These are phyloP conservation scores for Oncorhynchus nerka DNA, from an alignment of 2,113 vertebrate genomes.

Conservation along the genomic window DNA sequence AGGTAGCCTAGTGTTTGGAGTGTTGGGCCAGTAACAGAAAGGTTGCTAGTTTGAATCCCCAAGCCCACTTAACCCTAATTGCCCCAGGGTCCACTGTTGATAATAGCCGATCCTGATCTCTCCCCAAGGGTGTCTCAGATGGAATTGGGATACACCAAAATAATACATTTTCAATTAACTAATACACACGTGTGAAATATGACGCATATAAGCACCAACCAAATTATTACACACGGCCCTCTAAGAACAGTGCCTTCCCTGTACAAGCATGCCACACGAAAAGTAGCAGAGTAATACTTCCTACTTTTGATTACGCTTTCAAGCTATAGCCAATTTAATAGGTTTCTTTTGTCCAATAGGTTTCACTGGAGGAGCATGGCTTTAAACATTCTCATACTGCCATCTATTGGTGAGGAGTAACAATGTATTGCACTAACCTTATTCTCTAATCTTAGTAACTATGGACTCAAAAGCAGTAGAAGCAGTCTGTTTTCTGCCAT, in stretches of 20 bases:
- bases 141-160: too few species aligned
- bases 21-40: too few species aligned
- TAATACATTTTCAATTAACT: too few species aligned
- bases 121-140: too few species aligned
- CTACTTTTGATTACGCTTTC: conserved; percentile 11
- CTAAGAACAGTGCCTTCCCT: conserved; percentile 23
- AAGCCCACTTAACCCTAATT: too few species aligned
- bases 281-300: conserved; percentile 37
- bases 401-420: conserved; percentile 64
- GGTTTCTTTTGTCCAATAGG: background rate
- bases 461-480: background rate
- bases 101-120: too few species aligned
- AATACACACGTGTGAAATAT: too few species aligned
- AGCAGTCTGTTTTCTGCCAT: background rate
- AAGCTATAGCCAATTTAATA: background rate
- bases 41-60: too few species aligned
- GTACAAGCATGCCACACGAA: conserved; percentile 40
- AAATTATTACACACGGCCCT: background rate
- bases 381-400: conserved; percentile 64
- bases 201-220: too few species aligned
- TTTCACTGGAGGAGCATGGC: conserved; percentile 36
- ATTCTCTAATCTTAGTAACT: conserved; percentile 23
- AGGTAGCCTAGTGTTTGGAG: too few species aligned
- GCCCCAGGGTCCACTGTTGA: too few species aligned
- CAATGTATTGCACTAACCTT: conserved; percentile 28